These are phyloP conservation scores for Gallinago undulata DNA, from an alignment of 2,113 vertebrate species.

Conservation along the genomic window DNA sequence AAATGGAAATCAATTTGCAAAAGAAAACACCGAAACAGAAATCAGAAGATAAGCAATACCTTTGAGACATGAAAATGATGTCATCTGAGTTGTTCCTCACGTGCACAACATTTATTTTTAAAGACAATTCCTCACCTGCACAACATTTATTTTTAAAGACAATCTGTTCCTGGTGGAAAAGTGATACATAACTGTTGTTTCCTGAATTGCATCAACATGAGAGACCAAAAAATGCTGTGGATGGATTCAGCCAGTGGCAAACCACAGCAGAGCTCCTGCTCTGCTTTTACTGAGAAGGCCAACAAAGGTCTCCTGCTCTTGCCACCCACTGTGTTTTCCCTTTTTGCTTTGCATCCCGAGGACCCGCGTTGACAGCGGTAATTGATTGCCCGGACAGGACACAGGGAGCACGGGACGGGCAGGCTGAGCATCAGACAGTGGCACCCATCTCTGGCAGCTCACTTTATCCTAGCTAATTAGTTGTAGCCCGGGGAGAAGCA, in stretches of 20 bases:
- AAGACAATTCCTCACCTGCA: not conserved
- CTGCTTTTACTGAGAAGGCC: not conserved
- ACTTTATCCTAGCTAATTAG: not conserved
- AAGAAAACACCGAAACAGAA: not conserved
- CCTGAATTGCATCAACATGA: not conserved
- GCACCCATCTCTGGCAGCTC: not conserved
- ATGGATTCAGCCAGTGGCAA: not conserved
- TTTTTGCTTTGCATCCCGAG: constrained; percentile 27
- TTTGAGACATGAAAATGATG: not conserved
- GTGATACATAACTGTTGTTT: not conserved
- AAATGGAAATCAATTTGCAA: not conserved
- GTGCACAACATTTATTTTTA: not conserved
- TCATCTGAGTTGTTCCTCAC: not conserved
- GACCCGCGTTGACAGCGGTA: not conserved
- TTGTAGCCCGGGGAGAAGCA: not conserved
- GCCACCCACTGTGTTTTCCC: constrained; percentile 18
- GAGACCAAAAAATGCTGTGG: too few relatives aligned
- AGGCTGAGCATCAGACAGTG: not conserved
- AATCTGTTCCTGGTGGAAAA: not conserved
- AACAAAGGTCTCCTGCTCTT: not conserved
- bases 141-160: not conserved
- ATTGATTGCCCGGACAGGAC: not conserved
- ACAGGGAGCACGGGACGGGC: not conserved
- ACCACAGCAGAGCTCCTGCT: not conserved
- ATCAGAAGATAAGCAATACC: not conserved